Percentiles rank a stretch among this genome's conserved stretches.
Evolutionary conservation across 1,140 invertebrate species (phyloP).

Genomic region (Polypedilum vanderplanki): DNA sequence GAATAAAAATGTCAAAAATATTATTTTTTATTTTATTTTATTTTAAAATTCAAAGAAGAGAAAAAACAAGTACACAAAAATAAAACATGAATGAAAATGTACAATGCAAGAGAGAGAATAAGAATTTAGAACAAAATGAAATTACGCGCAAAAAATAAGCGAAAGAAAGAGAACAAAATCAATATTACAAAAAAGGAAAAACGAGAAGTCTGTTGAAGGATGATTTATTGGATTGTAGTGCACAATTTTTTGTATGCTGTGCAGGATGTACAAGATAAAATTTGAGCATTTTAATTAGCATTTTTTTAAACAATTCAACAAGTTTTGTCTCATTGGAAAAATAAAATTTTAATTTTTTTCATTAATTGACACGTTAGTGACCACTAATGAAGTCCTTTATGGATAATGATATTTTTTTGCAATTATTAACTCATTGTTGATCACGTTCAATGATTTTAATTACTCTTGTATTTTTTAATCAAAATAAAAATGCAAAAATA

Average conservation of each 20-base stretch:
- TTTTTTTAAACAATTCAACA: too few species aligned
- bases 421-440: background rate
- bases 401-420: too few species aligned
- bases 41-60: too few species aligned
- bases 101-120: background rate
- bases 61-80: too few species aligned
- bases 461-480: constrained; percentile 13
- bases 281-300: background rate
- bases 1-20: too few species aligned
- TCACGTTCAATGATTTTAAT: constrained; percentile 19
- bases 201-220: constrained; percentile 11
- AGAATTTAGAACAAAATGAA: background rate
- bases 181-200: constrained; percentile 14
- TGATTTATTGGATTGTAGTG: constrained; percentile 4
- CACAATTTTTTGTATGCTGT: background rate
- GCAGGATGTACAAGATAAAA: background rate
- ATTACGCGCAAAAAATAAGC: constrained; percentile 6
- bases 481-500: too few species aligned
- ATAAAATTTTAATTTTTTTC: too few species aligned
- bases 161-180: background rate
- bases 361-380: too few species aligned
- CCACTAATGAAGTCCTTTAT: too few species aligned
- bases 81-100: too few species aligned
- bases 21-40: too few species aligned
- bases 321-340: too few species aligned